Percentiles rank a stretch among this genome's conserved stretches.
Conservation (phyloP, 2,797 vertebrate species). For the Okamejei kenojei region DNA sequence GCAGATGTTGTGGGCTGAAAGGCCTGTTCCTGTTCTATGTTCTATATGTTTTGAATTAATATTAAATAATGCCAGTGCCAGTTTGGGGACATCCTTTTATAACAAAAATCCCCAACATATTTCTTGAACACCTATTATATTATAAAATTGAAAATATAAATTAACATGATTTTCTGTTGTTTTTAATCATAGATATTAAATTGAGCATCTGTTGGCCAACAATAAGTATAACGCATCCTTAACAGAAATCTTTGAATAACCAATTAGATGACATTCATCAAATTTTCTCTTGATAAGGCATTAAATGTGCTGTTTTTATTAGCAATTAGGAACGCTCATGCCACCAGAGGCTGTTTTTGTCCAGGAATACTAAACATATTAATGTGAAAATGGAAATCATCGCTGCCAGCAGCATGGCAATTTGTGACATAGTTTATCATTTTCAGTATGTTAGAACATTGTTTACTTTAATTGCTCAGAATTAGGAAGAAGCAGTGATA, state of each 20-base stretch:
- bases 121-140: constrained; percentile 22
- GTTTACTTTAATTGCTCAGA: constrained; percentile 34
- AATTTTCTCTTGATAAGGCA: constrained; percentile 37
- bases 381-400: constrained; percentile 38
- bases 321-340: constrained; percentile 33
- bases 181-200: constrained; percentile 36
- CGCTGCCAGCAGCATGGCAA: constrained; percentile 33
- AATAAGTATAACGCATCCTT: constrained; percentile 26
- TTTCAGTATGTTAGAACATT: constrained; percentile 34
- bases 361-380: constrained; percentile 12
- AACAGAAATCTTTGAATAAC: constrained; percentile 37
- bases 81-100: too few species aligned
- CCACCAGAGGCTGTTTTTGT: constrained; percentile 34
- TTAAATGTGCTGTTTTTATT: constrained; percentile 38
- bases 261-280: constrained; percentile 35
- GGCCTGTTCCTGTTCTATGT: too few species aligned
- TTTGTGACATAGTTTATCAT: constrained; percentile 37
- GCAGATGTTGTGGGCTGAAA: too few species aligned
- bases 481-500: constrained; percentile 7
- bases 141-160: constrained; percentile 22
- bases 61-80: too few species aligned
- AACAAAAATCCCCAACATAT: neutral
- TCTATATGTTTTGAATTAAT: too few species aligned
- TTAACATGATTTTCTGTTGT: constrained; percentile 20
- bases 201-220: constrained; percentile 34